Evolutionary conservation across 2,797 vertebrate species (phyloP).

Genomic region (Crenichthys baileyi): DNA sequence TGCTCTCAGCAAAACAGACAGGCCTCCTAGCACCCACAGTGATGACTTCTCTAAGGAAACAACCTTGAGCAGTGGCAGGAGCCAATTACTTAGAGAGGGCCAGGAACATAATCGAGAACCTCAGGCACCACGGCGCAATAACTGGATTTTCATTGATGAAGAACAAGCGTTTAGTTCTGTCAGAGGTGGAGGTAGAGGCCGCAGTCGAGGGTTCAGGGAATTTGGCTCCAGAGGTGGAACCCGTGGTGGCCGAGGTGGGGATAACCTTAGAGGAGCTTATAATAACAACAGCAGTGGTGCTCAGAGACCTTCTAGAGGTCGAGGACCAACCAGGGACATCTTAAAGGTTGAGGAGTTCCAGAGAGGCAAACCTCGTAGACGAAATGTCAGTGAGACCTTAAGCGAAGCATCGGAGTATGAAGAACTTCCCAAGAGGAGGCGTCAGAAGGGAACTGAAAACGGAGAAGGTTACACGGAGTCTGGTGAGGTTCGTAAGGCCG

Average conservation of each 20-base stretch:
- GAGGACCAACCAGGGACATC: slow-evolving; percentile 85
- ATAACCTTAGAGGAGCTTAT: slow-evolving; percentile 68
- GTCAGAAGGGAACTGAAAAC: slow-evolving; percentile 89
- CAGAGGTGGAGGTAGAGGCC: slow-evolving; percentile 86
- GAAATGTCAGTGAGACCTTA: slow-evolving; percentile 94
- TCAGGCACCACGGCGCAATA: slow-evolving; percentile 88
- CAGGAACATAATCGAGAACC: slow-evolving; percentile 77
- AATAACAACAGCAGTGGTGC: slow-evolving; percentile 60
- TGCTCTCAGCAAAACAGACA: slow-evolving; percentile 77
- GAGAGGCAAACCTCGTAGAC: slow-evolving; percentile 88
- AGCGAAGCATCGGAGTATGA: slow-evolving; percentile 96
- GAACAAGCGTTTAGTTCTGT: slow-evolving; percentile 92
- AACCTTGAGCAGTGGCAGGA: slow-evolving; percentile 81
- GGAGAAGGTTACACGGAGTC: slow-evolving; percentile 83
- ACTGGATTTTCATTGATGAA: slow-evolving; percentile 99
- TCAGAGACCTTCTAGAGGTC: slow-evolving; percentile 82
- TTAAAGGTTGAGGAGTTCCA: slow-evolving; percentile 88
- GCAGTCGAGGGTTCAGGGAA: slow-evolving; percentile 91
- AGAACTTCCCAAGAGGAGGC: slow-evolving; percentile 94
- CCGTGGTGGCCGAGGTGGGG: slow-evolving; percentile 69
- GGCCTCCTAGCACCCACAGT: slow-evolving; percentile 66
- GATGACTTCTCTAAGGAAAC: slow-evolving; percentile 82
- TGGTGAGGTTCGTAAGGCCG: slow-evolving; percentile 83
- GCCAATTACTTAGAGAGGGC: slow-evolving; percentile 75
- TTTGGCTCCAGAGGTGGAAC: slow-evolving; percentile 86